Conservation (phyloP, 1,140 invertebrate species). For the Bilobella aurantiaca region DNA sequence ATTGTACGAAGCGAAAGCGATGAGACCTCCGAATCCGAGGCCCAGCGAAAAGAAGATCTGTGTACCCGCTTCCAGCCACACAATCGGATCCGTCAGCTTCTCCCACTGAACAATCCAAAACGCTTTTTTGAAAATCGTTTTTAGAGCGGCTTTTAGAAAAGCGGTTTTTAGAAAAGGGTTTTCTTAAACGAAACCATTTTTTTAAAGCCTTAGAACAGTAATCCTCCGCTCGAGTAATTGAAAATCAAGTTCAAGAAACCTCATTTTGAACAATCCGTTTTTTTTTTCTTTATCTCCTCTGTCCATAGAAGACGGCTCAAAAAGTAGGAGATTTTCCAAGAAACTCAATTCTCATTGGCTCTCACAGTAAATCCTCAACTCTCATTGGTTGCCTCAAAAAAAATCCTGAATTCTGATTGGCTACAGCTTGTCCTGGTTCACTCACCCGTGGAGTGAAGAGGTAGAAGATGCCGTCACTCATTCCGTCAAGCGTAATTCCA, state of each 20-base stretch:
- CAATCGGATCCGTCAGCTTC: slow-evolving; percentile 63
- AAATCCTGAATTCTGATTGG: not conserved
- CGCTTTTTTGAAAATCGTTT: not conserved
- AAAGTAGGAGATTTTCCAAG: too few species aligned
- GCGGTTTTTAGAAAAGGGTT: too few species aligned
- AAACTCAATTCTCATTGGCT: not conserved
- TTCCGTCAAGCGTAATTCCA: slow-evolving; percentile 80
- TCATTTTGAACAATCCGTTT: too few species aligned
- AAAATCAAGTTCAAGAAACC: too few species aligned
- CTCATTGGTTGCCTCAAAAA: not conserved
- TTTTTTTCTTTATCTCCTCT: too few species aligned
- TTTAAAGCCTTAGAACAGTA: too few species aligned
- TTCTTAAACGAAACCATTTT: too few species aligned
- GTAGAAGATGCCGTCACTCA: slow-evolving; percentile 75
- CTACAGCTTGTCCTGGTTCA: not conserved
- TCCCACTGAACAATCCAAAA: slow-evolving; percentile 44
- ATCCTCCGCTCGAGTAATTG: too few species aligned
- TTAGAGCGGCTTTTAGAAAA: too few species aligned
- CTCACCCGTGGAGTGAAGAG: slow-evolving; percentile 76
- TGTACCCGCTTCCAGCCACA: slow-evolving; percentile 83
- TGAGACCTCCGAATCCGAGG: slow-evolving; percentile 84
- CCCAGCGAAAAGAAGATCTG: slow-evolving; percentile 97
- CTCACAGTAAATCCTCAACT: not conserved
- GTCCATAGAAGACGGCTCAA: too few species aligned
- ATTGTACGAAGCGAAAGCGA: slow-evolving; percentile 92